phyloP scores from a whole-genome alignment of 1,140 invertebrate genomes.

The Bombus superbus region DNA sequence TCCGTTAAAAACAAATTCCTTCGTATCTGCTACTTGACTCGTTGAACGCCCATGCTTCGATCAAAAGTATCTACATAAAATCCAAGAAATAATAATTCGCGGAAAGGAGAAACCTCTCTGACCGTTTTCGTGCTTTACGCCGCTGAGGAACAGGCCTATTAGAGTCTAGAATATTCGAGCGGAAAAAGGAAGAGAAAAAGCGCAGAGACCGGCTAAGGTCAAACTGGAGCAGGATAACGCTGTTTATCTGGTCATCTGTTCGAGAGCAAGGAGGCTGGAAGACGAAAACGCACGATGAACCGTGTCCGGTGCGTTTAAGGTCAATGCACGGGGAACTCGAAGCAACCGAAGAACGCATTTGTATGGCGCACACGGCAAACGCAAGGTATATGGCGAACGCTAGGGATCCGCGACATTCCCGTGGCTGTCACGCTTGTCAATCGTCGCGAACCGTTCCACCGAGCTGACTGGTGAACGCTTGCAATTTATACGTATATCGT shows the following conservation, averaged over 20 bases:
- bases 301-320: conserved; percentile 60
- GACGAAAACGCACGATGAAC: conserved; percentile 44
- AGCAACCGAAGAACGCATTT: conserved; percentile 43
- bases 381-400: conserved; percentile 25
- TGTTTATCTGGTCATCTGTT: conserved; percentile 22
- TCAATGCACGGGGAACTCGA: conserved; percentile 51
- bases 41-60: not conserved
- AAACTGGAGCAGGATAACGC: conserved; percentile 30
- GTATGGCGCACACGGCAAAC: not conserved
- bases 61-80: not conserved
- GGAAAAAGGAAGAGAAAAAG: not conserved
- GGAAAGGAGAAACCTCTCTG: not conserved
- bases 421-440: conserved; percentile 57
- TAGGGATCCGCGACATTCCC: conserved; percentile 52
- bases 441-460: conserved; percentile 2
- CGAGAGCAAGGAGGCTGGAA: conserved; percentile 1
- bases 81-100: not conserved
- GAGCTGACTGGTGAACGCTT: not conserved
- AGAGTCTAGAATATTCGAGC: conserved; percentile 8
- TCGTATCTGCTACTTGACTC: not conserved
- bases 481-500: not conserved
- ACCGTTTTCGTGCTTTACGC: not conserved
- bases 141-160: not conserved
- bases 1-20: not conserved
- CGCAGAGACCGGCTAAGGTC: not conserved